Percentiles rank a stretch among this genome's conserved stretches.
These are phyloP conservation scores for Dicranocentrus wangi DNA, from an alignment of 2,888 invertebrate species.

Conservation along the genomic window DNA sequence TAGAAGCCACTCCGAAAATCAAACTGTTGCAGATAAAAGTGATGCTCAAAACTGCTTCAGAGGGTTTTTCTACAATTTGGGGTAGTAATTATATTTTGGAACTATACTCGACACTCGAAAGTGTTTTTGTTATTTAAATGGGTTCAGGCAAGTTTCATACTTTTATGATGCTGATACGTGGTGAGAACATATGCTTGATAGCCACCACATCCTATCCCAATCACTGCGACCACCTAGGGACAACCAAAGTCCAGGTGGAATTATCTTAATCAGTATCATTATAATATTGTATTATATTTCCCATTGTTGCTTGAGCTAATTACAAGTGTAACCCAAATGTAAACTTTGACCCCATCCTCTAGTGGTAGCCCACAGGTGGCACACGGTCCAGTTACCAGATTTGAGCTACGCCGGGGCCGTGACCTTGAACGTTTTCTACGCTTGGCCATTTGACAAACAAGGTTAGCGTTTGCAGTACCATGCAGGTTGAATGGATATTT, in stretches of 20 bases:
- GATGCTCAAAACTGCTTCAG: not conserved
- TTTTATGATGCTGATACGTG: too few species aligned
- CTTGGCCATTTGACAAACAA: not conserved
- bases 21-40: not conserved
- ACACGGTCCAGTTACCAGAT: not conserved
- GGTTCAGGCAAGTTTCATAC: not conserved
- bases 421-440: not conserved
- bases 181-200: not conserved
- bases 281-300: too few species aligned
- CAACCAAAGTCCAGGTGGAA: too few species aligned
- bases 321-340: conserved; percentile 2
- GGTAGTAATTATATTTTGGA: not conserved
- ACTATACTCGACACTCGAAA: not conserved
- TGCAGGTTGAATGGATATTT: not conserved
- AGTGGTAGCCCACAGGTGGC: not conserved
- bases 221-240: not conserved
- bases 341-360: not conserved
- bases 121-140: not conserved
- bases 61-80: not conserved
- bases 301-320: too few species aligned
- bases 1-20: not conserved
- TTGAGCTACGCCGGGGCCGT: not conserved
- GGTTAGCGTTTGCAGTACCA: not conserved
- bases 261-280: too few species aligned
- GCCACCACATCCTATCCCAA: not conserved